Percentiles rank a stretch among this genome's conserved stretches.
phyloP scores from a whole-genome alignment of 2,113 vertebrate species.

The Oncorhynchus masou region DNA sequence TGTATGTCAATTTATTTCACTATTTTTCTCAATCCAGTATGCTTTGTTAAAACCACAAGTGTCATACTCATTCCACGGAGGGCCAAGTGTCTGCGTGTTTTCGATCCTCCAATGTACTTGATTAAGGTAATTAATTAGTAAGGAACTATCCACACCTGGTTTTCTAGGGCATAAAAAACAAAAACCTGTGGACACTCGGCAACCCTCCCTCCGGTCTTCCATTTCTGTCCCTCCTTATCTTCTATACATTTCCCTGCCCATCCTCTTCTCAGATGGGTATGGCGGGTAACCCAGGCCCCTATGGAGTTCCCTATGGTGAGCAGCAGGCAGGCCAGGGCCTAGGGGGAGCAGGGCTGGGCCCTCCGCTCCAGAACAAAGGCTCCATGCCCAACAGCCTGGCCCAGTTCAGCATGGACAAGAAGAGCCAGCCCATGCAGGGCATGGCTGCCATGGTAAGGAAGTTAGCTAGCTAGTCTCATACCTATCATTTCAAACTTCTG shows the following conservation, averaged over 20 bases:
- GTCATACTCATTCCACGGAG: too few species aligned
- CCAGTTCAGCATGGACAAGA: constrained; percentile 93
- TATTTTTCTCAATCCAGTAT: too few species aligned
- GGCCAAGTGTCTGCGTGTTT: too few species aligned
- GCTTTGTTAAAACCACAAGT: too few species aligned
- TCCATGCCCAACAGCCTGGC: constrained; percentile 87
- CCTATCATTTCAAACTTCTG: background rate
- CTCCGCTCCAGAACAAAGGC: constrained; percentile 90
- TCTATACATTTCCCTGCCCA: background rate
- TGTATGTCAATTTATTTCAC: too few species aligned
- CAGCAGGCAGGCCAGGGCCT: constrained; percentile 86
- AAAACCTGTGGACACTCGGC: too few species aligned
- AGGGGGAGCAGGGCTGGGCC: constrained; percentile 83
- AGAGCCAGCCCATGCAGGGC: constrained; percentile 84
- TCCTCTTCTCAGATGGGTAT: constrained; percentile 83
- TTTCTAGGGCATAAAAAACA: too few species aligned
- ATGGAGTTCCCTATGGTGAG: constrained; percentile 85
- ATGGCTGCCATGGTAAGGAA: constrained; percentile 89
- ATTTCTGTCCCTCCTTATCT: background rate
- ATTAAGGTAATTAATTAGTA: too few species aligned
- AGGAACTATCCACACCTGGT: too few species aligned
- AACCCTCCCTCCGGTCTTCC: too few species aligned
- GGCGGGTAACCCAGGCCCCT: constrained; percentile 87
- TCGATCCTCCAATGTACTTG: too few species aligned
- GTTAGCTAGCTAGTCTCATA: background rate